Evolutionary conservation across 2,113 vertebrate species (phyloP), one percentile per base, ranked within the genome.

Genomic region (Cromileptes altivelis): DNA sequence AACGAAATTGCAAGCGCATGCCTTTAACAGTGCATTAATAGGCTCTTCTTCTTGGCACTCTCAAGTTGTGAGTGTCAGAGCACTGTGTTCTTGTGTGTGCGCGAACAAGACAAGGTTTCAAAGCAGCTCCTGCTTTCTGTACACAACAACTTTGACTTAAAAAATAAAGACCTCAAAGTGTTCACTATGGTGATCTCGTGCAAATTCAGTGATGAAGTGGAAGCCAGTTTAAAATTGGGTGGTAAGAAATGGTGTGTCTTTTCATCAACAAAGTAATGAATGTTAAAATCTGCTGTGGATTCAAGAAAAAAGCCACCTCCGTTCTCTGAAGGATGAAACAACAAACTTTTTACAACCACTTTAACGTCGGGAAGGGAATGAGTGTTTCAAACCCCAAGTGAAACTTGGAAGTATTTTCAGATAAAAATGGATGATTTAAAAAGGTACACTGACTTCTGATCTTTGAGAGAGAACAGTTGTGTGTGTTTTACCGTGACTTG

Each of bases 401-500:
- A 30, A 67, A 9, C 23, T 62, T n/a, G n/a, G n/a, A 57, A 75
- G 11, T 56, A 4, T 23, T n/a, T 40, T 42, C 21, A 42, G 21
- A 40, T 40, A 37, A 74, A 50, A 76, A 2, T 62, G 12, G 3
- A 12, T 4, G 2, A 33, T 53, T 21, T 33, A 7, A 57, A 67
- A 50, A 27, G 17, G 2, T 11, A 21, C 15, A 23, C 49, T 19
- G 37, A 61, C 45, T 18, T 40, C 14, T 19, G 30, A 15, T 12
- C 19, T n/a, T 49, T 17, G 7, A n/a, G 14, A 23, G 30, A 61
- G 0, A 27, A 37, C 1, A 23, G 5, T 63, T 45, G 10, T 23
- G 55, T 42, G 10, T 47, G 15, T 52, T 62, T 71, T 95, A 99
- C 98, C 97, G 95, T 45, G 97, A 96, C 93, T 97, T 99, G 93